Evolutionary conservation across 2,797 vertebrate genomes (phyloP), one percentile per base, ranked within the genome.

Genomic region (Thalassophryne amazonica): DNA sequence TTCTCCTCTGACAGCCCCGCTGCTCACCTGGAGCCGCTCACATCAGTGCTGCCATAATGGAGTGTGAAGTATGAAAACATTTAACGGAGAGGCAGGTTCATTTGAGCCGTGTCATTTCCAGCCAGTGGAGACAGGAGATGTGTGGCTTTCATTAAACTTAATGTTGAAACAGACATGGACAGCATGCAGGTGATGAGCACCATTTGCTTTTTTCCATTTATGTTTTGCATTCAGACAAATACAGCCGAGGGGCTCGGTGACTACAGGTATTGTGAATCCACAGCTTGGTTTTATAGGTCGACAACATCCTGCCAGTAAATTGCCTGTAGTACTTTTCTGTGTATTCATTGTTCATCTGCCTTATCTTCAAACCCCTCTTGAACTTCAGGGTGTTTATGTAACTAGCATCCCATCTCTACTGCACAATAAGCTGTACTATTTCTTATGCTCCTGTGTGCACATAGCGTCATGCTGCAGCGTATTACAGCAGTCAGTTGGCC

Each of bases 21-120:
- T 19, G 59, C 69, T 88, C 75, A 80, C 78, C 76, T 74, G 49
- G 58, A 58, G 69, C 50, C 23, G 55, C 80, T 78, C 72, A 69
- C 81, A 82, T 76, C 78, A 68, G 68, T 57, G 41, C 24, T 76
- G n/a, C 77, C 54, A 88, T 89, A 89, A 91, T 89, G 86, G 82
- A 87, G 83, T 86, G 80, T 88, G 84, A 87, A 88, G 80, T 84
- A 76, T 86, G 83, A 86, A 88, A 80, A 85, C 81, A 80, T 88
- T 90, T 88, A 86, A 89, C 78, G 51, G 86, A 48, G 70, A 84
- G 78, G 77, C 83, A 78, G 84, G 75, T 87, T 90, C 83, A 87
- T 89, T 86, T 83, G 84, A 86, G 78, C 67, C 55, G 76, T 86
- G 76, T 86, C 87, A 69, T 88, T 86, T 87, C 73, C 71, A 73